Conservation (phyloP, 2,797 vertebrate species). For the Microctenopoma lineatum region DNA sequence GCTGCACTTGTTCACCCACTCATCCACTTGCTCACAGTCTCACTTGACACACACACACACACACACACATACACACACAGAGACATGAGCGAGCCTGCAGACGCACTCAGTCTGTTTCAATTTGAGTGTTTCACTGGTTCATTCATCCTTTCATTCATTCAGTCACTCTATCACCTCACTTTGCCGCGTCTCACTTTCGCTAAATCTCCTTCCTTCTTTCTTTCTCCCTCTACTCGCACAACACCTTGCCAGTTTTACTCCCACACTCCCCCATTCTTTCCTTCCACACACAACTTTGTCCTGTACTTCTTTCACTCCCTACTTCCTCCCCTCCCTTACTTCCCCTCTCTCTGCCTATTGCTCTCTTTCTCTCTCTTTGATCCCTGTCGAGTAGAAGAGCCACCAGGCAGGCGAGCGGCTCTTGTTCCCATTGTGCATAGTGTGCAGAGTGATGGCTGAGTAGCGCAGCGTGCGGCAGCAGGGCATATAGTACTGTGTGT, state of each 20-base stretch:
- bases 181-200: slow-evolving; percentile 51
- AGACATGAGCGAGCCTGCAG: neutral
- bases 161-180: slow-evolving; percentile 35
- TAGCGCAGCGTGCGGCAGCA: slow-evolving; percentile 67
- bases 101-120: slow-evolving; percentile 35
- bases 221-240: slow-evolving; percentile 13
- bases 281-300: slow-evolving; percentile 47
- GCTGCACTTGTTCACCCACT: slow-evolving; percentile 67
- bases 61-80: slow-evolving; percentile 8
- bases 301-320: slow-evolving; percentile 56
- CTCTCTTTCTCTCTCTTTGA: slow-evolving; percentile 65
- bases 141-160: slow-evolving; percentile 46
- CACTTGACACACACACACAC: slow-evolving; percentile 20
- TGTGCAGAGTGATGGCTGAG: slow-evolving; percentile 68
- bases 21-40: slow-evolving; percentile 44
- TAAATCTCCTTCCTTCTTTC: slow-evolving; percentile 23
- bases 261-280: slow-evolving; percentile 35
- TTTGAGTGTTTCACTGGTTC: slow-evolving; percentile 39
- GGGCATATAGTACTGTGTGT: slow-evolving; percentile 49
- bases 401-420: slow-evolving; percentile 66
- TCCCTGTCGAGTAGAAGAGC: slow-evolving; percentile 67
- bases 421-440: slow-evolving; percentile 68
- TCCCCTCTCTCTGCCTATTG: slow-evolving; percentile 43
- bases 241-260: slow-evolving; percentile 33
- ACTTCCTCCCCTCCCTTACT: slow-evolving; percentile 61